A percentile compares a stretch with the other conserved stretches of the same genome.
phyloP scores from a whole-genome alignment of 1,140 invertebrate genomes.

The Ganaspis sp. region DNA sequence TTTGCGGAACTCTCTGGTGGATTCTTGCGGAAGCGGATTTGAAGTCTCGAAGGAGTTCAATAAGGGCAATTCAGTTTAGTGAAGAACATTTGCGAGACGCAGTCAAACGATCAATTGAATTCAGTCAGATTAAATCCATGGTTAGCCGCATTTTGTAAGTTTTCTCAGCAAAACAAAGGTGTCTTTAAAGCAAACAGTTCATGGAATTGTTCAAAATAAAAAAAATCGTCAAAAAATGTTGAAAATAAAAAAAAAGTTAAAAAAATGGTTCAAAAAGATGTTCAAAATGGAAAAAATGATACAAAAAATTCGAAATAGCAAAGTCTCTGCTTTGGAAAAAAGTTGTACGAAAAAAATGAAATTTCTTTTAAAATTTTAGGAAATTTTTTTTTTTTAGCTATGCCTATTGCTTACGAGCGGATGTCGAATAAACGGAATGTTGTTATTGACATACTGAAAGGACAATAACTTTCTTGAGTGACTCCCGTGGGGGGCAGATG shows the following conservation, averaged over 20 bases:
- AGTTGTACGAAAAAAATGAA: too few species aligned
- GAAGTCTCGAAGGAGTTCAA: constrained; percentile 19
- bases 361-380: background rate
- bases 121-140: constrained; percentile 19
- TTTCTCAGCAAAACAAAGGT: background rate
- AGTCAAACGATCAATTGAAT: constrained; percentile 26
- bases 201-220: background rate
- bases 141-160: constrained; percentile 11
- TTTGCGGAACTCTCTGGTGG: constrained; percentile 3
- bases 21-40: constrained; percentile 22
- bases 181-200: background rate
- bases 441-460: background rate
- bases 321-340: too few species aligned
- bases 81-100: constrained; percentile 19
- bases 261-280: too few species aligned
- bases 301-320: too few species aligned
- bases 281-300: too few species aligned
- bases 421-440: background rate
- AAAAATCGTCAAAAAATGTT: background rate
- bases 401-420: too few species aligned
- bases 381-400: too few species aligned
- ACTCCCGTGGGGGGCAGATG: background rate
- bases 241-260: background rate
- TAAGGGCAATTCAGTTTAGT: constrained; percentile 9
- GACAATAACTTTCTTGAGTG: background rate